Evolutionary conservation across 64 coral and sea anemone genomes (phyloP).

Genomic region (Dendronephthya gigantea): DNA sequence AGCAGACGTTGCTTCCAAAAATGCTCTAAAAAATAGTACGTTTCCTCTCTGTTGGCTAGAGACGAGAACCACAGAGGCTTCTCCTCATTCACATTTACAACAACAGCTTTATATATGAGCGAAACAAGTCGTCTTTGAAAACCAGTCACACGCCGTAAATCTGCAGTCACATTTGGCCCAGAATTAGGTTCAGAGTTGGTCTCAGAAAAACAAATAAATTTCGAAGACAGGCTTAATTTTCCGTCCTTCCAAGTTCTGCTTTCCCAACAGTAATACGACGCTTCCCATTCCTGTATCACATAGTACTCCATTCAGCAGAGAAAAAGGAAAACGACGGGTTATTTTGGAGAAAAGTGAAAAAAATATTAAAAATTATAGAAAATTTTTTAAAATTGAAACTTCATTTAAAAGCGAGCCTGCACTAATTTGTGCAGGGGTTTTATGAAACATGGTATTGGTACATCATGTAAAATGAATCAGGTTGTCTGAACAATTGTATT

Average conservation of each 20-base stretch:
- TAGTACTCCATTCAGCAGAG: not conserved
- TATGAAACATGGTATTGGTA: not conserved
- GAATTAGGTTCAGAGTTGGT: not conserved
- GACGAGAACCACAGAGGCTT: constrained; percentile 86
- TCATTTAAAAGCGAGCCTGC: not conserved
- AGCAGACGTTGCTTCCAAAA: constrained; percentile 88
- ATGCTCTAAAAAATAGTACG: constrained; percentile 76
- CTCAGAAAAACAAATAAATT: constrained; percentile 65
- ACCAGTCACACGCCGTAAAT: constrained; percentile 71
- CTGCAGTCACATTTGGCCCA: constrained; percentile 26
- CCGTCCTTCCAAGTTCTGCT: constrained; percentile 70
- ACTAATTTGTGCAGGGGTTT: too few relatives aligned
- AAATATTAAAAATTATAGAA: too few relatives aligned
- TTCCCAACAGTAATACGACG: constrained; percentile 64
- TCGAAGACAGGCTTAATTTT: constrained; percentile 42
- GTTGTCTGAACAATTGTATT: not conserved
- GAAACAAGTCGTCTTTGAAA: constrained; percentile 67
- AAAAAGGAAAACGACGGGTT: not conserved
- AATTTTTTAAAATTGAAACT: too few relatives aligned
- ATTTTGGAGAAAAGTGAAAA: not conserved
- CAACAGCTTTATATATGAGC: constrained; percentile 65
- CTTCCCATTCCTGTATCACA: constrained; percentile 53
- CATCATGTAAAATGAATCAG: constrained; percentile 1
- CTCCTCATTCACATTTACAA: constrained; percentile 41
- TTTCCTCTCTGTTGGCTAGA: constrained; percentile 47